Evolutionary conservation across 64 coral and sea anemone genomes (phyloP), one percentile per base, ranked within the genome.

Genomic region (Porites australiensis): DNA sequence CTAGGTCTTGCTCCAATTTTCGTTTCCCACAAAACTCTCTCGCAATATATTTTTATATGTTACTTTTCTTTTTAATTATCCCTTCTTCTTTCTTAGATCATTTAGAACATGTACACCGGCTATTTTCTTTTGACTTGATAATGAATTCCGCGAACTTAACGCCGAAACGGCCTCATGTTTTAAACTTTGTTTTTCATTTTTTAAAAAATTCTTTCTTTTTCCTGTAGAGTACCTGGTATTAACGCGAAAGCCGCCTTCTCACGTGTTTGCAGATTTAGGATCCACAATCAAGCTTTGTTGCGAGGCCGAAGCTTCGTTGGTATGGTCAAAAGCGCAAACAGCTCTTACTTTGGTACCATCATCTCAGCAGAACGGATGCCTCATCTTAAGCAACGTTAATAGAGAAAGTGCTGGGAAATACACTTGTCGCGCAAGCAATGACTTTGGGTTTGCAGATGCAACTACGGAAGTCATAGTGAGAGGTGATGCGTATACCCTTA

Each of bases 361-460:
- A 22, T 53, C 13, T 77, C 76, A 79, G 52, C 51, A 79, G 58
- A 58, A 79, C 18, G 76, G 76, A 58, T 79, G 76, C 51, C 51
- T 79, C 37, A 15, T 21, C 11, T 10, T 79, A 8, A 58, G 3
- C 48, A 9, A 15, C 53, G 9, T 19, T 8, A 79, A 51, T 0
- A 19, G 54, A 77, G 48, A 53, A 77, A 3, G 48, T n/a, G 45
- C 45, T 15, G 74, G 50, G 9, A 58, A 15, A 4, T 79, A 79
- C 19, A 58, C n/a, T 43, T 79, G 76, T 23, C 76, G 53, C 12
- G 51, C 53, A 3, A 58, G 50, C 13, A 79, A 79, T 2, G 27
- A 9, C 14, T 58, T 22, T 23, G 76, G 76, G 58, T 16, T 79
- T 2, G 3, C 76, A 50, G 50, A 58, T 18, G 23, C 76, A 20